phyloP scores from a whole-genome alignment of 1,140 invertebrate genomes.

The Artemia franciscana region DNA sequence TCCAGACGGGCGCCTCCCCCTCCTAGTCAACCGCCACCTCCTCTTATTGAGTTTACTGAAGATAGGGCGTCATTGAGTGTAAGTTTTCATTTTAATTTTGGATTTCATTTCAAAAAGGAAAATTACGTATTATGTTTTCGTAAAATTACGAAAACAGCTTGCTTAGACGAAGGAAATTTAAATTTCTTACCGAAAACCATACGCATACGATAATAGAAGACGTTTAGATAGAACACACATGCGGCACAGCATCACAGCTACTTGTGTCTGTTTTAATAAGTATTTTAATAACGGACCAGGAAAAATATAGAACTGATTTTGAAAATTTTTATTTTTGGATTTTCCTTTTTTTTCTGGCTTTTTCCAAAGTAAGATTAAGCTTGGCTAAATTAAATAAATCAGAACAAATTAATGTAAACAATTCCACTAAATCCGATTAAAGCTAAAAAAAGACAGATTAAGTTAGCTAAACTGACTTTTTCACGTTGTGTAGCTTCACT shows the following conservation, averaged over 20 bases:
- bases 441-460: too few relatives aligned
- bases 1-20: background rate
- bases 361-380: too few relatives aligned
- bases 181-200: background rate
- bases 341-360: too few relatives aligned
- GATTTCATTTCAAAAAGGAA: background rate
- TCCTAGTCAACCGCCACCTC: background rate
- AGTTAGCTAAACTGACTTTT: too few relatives aligned
- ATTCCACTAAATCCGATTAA: too few relatives aligned
- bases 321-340: too few relatives aligned
- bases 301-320: too few relatives aligned
- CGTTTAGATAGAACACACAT: background rate
- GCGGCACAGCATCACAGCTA: background rate
- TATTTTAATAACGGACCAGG: too few relatives aligned
- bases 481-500: too few relatives aligned
- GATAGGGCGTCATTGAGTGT: background rate
- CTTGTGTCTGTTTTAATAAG: background rate
- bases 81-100: background rate
- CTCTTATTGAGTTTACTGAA: background rate
- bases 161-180: background rate
- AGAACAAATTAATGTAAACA: too few relatives aligned
- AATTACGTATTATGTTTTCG: background rate
- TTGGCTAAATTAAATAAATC: too few relatives aligned
- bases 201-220: background rate
- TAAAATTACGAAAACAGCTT: too few relatives aligned